Evolutionary conservation across 2,888 invertebrate genomes (phyloP).

Genomic region (Lasioglossum pauxillum): DNA sequence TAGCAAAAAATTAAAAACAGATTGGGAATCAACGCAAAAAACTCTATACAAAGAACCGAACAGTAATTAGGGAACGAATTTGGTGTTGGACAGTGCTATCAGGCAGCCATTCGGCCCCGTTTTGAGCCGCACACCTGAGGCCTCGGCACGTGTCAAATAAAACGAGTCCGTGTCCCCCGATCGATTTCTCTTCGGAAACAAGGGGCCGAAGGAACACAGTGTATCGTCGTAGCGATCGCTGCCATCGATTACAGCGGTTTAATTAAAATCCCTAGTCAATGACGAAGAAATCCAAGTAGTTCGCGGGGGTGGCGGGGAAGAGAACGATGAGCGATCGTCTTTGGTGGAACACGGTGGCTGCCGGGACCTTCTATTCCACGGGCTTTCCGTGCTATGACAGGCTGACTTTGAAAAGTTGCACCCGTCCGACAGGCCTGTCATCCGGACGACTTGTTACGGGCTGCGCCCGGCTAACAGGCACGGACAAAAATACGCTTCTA

Average conservation of each 20-base stretch:
- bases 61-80: no score
- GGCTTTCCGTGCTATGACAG: constrained; percentile 71
- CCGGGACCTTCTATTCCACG: constrained; percentile 57
- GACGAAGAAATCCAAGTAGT: constrained; percentile 52
- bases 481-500: constrained; percentile 70
- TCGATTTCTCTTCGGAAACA: constrained; percentile 35
- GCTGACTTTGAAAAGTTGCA: constrained; percentile 81
- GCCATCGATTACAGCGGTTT: constrained; percentile 54
- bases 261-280: constrained; percentile 54
- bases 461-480: constrained; percentile 62
- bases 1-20: no score
- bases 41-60: no score
- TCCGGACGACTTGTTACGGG: constrained; percentile 73
- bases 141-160: constrained; percentile 1
- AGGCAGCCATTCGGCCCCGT: background rate
- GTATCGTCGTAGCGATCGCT: constrained; percentile 37
- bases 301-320: constrained; percentile 18
- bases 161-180: background rate
- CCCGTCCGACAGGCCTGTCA: constrained; percentile 78
- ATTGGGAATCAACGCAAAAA: no score
- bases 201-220: constrained; percentile 1
- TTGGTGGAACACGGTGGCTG: constrained; percentile 60
- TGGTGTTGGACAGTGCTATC: no score
- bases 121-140: background rate
- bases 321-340: constrained; percentile 57